Evolutionary conservation across 2,888 invertebrate species (phyloP).

Genomic region (Drosophila multiciliata): DNA sequence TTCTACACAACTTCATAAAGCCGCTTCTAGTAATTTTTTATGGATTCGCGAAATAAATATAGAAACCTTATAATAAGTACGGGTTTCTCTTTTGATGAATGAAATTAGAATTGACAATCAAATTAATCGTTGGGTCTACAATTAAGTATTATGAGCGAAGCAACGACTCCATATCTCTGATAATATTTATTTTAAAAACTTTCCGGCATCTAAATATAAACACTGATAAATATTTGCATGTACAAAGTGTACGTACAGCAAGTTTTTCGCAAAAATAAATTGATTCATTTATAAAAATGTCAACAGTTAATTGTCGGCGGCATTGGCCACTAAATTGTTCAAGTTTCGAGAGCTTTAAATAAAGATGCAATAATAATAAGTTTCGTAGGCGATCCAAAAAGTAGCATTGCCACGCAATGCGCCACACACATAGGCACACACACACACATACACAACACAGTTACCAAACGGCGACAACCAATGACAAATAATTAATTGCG

Average conservation of each 20-base stretch:
- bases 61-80: background rate
- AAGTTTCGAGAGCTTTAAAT: conserved; percentile 38
- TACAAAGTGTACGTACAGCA: background rate
- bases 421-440: background rate
- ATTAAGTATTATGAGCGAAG: background rate
- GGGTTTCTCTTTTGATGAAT: background rate
- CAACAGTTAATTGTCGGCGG: conserved; percentile 54
- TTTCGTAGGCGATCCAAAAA: conserved; percentile 50
- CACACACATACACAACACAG: conserved; percentile 2
- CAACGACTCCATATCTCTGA: background rate
- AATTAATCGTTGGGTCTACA: background rate
- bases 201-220: background rate
- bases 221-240: background rate
- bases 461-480: conserved; percentile 53
- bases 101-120: background rate
- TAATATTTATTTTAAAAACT: background rate
- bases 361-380: conserved; percentile 44
- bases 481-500: conserved; percentile 79
- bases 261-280: conserved; percentile 10
- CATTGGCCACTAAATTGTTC: conserved; percentile 27
- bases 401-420: conserved; percentile 47
- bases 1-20: too few species aligned
- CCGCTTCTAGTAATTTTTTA: background rate
- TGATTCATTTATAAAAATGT: conserved; percentile 48
- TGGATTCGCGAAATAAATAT: background rate